These are phyloP conservation scores for Malurus alboscapulatus DNA, from an alignment of 2,113 vertebrate genomes.

Conservation along the genomic window DNA sequence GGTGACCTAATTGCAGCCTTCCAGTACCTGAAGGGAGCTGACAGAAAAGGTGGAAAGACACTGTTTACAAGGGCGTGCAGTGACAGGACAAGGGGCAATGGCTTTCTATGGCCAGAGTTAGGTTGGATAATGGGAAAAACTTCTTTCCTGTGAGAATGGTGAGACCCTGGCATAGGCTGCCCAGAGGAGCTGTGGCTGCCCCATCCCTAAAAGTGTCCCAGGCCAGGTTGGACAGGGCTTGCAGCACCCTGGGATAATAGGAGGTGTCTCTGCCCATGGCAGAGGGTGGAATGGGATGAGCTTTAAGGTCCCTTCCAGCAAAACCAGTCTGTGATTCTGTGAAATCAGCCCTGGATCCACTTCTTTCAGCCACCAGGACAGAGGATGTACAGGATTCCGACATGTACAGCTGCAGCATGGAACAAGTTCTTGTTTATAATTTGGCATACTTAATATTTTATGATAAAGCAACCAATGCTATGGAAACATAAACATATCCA, in stretches of 20 bases:
- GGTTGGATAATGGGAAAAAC: neutral
- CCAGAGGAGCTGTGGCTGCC: neutral
- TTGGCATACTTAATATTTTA: slow-evolving; percentile 49
- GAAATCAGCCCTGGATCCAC: neutral
- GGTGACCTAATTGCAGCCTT: neutral
- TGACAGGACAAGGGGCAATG: neutral
- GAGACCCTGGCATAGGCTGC: neutral
- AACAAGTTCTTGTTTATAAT: slow-evolving; percentile 34
- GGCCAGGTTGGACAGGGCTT: rapidly evolving
- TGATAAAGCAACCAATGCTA: slow-evolving; percentile 54
- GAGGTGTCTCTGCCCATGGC: neutral
- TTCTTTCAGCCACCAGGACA: neutral
- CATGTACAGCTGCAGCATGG: slow-evolving; percentile 9
- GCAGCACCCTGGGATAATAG: rapidly evolving
- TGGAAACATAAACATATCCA: slow-evolving; percentile 50
- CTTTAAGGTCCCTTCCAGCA: neutral
- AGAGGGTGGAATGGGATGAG: rapidly evolving
- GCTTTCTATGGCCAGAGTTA: neutral
- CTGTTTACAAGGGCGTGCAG: too few species aligned
- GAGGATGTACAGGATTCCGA: neutral
- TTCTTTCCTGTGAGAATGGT: neutral
- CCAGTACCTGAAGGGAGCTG: neutral
- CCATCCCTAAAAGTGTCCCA: neutral
- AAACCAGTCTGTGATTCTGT: neutral
- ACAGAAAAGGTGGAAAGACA: neutral